Evolutionary conservation across 2,113 vertebrate genomes (phyloP).

Genomic region (Anoplopoma fimbria): DNA sequence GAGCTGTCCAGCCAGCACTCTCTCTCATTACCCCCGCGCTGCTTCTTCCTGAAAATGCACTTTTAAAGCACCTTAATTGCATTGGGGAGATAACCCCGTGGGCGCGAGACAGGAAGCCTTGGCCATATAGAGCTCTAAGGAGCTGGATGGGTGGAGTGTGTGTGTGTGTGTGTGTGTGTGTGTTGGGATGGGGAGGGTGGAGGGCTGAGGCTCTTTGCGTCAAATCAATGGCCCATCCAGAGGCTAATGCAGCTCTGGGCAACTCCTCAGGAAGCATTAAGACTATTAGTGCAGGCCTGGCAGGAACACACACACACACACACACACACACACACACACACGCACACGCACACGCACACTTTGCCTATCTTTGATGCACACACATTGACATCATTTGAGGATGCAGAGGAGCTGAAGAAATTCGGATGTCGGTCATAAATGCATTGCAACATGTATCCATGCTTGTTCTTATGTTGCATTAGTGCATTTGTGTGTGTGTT

Average conservation of each 20-base stretch:
- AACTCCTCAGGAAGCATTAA: slow-evolving; percentile 99
- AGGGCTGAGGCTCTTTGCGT: slow-evolving; percentile 87
- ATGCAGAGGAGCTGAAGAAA: slow-evolving; percentile 30
- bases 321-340: slow-evolving; percentile 26
- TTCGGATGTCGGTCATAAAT: slow-evolving; percentile 25
- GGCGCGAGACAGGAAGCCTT: slow-evolving; percentile 95
- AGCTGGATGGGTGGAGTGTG: slow-evolving; percentile 56
- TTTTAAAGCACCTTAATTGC: slow-evolving; percentile 98
- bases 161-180: slow-evolving; percentile 39
- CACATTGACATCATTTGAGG: slow-evolving; percentile 36
- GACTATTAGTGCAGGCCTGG: slow-evolving; percentile 93
- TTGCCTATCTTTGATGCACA: slow-evolving; percentile 3
- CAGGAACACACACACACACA: slow-evolving; percentile 80
- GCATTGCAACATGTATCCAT: slow-evolving; percentile 15
- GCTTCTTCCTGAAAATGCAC: slow-evolving; percentile 98
- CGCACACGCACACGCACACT: slow-evolving; percentile 18
- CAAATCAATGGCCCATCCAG: slow-evolving; percentile 97
- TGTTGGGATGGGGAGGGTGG: slow-evolving; percentile 31
- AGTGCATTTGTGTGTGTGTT: neutral
- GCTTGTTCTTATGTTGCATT: neutral
- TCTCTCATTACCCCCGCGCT: slow-evolving; percentile 88
- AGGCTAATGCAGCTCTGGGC: slow-evolving; percentile 96
- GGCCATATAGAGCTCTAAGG: slow-evolving; percentile 85
- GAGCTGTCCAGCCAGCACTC: slow-evolving; percentile 79
- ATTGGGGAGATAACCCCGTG: slow-evolving; percentile 96